Percentiles rank a stretch among this genome's conserved stretches.
Conservation (phyloP, 2,113 vertebrate species). For the Danionella cerebrum region DNA sequence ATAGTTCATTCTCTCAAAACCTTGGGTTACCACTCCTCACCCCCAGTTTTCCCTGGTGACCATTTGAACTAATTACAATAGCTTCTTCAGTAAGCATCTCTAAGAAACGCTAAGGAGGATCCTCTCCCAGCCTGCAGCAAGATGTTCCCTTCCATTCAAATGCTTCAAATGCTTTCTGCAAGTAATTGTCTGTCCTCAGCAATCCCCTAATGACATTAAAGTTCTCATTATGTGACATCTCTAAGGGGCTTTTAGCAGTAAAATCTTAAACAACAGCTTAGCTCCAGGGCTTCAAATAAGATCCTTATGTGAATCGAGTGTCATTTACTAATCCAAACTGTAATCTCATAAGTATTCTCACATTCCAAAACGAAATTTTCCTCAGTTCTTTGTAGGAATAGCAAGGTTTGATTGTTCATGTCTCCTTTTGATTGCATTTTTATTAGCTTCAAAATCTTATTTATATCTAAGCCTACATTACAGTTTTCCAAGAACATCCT, state of each 20-base stretch:
- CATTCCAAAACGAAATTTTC: conserved; percentile 18
- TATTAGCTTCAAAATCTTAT: not conserved
- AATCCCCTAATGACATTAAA: conserved; percentile 36
- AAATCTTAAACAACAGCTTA: conserved; percentile 31
- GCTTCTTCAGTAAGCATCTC: conserved; percentile 37
- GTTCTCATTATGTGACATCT: conserved; percentile 40
- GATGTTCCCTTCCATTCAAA: conserved; percentile 33
- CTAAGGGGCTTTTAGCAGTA: conserved; percentile 31
- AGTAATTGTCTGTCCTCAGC: conserved; percentile 41
- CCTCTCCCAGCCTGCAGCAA: conserved; percentile 24
- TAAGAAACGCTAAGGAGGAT: conserved; percentile 35
- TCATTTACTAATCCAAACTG: conserved; percentile 42
- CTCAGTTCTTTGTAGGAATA: conserved; percentile 28
- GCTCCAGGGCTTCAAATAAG: conserved; percentile 30
- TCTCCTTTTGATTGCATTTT: conserved; percentile 10
- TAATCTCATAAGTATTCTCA: conserved; percentile 33
- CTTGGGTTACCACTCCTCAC: conserved; percentile 20
- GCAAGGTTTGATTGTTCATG: conserved; percentile 26
- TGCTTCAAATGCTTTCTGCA: conserved; percentile 35
- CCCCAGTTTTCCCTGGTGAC: conserved; percentile 25
- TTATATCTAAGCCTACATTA: not conserved
- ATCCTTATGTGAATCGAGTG: conserved; percentile 40
- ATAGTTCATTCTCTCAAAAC: conserved; percentile 18
- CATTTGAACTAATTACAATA: conserved; percentile 42
- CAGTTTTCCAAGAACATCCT: too few species aligned